Percentiles rank a stretch among this genome's conserved stretches.
Conservation (phyloP, 2,888 invertebrate species). For the Hedychridium roseum region DNA sequence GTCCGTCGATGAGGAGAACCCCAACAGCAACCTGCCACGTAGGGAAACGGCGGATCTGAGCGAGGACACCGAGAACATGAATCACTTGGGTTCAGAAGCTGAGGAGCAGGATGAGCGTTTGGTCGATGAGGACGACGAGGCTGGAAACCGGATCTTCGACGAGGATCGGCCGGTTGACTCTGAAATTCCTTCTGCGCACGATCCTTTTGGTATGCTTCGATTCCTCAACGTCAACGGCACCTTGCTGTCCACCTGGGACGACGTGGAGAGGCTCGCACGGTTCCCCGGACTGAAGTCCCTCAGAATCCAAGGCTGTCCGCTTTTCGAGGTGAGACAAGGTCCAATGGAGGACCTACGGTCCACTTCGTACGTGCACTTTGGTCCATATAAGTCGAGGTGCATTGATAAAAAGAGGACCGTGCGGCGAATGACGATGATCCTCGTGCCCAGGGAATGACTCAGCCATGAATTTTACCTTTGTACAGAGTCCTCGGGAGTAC, state of each 20-base stretch:
- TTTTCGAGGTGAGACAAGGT: slow-evolving; percentile 66
- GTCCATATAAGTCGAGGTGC: no score
- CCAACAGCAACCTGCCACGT: slow-evolving; percentile 26
- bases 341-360: not conserved
- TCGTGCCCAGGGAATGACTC: no score
- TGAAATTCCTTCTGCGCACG: slow-evolving; percentile 55
- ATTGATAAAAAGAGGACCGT: no score
- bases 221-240: slow-evolving; percentile 88
- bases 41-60: slow-evolving; percentile 19
- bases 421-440: no score
- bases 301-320: slow-evolving; percentile 78
- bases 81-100: slow-evolving; percentile 35
- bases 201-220: slow-evolving; percentile 72
- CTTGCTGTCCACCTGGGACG: slow-evolving; percentile 84
- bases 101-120: no score
- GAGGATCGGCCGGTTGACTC: no score
- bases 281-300: slow-evolving; percentile 86
- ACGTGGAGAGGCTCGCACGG: slow-evolving; percentile 84
- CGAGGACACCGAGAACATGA: slow-evolving; percentile 51
- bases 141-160: slow-evolving; percentile 44
- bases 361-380: slow-evolving; percentile 4
- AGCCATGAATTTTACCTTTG: no score
- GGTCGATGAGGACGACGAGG: no score
- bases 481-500: slow-evolving; percentile 71
- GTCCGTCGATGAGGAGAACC: slow-evolving; percentile 51